phyloP scores from a whole-genome alignment of 1,140 invertebrate genomes.

The Psilanteris sp. region DNA sequence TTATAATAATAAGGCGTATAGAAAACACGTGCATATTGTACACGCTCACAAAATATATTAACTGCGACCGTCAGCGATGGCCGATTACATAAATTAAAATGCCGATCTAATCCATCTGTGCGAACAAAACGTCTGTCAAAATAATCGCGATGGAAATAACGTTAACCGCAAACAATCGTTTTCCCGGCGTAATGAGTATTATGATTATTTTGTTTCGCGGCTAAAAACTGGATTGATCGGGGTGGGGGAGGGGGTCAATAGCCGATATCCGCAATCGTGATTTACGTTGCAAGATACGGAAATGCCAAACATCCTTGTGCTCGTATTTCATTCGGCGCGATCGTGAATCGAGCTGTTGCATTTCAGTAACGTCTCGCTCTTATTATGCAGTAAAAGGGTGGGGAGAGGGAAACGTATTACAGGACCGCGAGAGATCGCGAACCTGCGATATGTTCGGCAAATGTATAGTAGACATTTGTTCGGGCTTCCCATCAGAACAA shows the following conservation, averaged over 20 bases:
- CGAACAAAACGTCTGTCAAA: slow-evolving; percentile 13
- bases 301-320: slow-evolving; percentile 42
- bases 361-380: slow-evolving; percentile 57
- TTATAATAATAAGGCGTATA: too few relatives aligned
- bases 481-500: slow-evolving; percentile 53
- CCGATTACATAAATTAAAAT: slow-evolving; percentile 3
- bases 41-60: too few relatives aligned
- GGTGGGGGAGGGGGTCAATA: slow-evolving; percentile 29
- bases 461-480: slow-evolving; percentile 56
- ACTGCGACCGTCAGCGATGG: too few relatives aligned
- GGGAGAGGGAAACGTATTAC: slow-evolving; percentile 42
- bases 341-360: slow-evolving; percentile 49
- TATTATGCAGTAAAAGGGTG: slow-evolving; percentile 50
- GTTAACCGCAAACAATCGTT: slow-evolving; percentile 9
- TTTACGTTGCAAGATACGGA: slow-evolving; percentile 59
- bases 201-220: slow-evolving; percentile 50
- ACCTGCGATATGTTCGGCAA: slow-evolving; percentile 39
- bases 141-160: slow-evolving; percentile 19
- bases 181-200: slow-evolving; percentile 32
- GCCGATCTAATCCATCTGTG: slow-evolving; percentile 1
- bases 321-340: slow-evolving; percentile 64
- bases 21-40: too few relatives aligned
- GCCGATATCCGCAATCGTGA: slow-evolving; percentile 52
- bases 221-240: slow-evolving; percentile 50
- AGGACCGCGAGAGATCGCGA: slow-evolving; percentile 47